phyloP scores from a whole-genome alignment of 2,888 invertebrate genomes.

The Serrognathus titanus region DNA sequence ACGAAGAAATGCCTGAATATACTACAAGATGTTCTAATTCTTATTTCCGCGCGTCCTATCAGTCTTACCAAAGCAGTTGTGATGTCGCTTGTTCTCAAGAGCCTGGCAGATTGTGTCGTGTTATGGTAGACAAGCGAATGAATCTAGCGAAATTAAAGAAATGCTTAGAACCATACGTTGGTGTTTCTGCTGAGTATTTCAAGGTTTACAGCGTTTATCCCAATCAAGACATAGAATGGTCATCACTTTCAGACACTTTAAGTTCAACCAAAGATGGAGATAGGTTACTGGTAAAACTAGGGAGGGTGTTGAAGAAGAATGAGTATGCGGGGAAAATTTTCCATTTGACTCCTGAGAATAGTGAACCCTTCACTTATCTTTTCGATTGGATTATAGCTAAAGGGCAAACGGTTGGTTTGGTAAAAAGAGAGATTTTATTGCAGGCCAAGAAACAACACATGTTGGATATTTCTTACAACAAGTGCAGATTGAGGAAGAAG shows the following conservation, averaged over 20 bases:
- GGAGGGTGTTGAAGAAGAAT: conserved; percentile 61
- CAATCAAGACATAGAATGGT: conserved; percentile 49
- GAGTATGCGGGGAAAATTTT: conserved; percentile 67
- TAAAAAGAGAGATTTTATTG: conserved; percentile 62
- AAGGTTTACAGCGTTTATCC: conserved; percentile 53
- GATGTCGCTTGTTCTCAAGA: conserved; percentile 17
- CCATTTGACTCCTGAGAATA: conserved; percentile 51
- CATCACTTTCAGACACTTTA: conserved; percentile 53
- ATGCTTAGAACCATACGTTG: conserved; percentile 62
- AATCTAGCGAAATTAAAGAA: conserved; percentile 62
- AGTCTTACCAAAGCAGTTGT: conserved; percentile 12
- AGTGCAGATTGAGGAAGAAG: conserved; percentile 67
- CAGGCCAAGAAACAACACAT: conserved; percentile 58
- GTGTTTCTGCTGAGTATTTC: conserved; percentile 65
- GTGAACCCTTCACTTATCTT: conserved; percentile 58
- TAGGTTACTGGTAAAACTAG: conserved; percentile 60
- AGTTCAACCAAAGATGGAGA: conserved; percentile 56
- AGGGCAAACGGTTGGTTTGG: conserved; percentile 60
- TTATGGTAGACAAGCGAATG: conserved; percentile 66
- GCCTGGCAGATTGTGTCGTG: conserved; percentile 48
- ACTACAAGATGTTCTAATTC: conserved; percentile 18
- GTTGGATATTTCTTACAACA: conserved; percentile 60
- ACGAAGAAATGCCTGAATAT: conserved; percentile 27
- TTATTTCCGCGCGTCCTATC: conserved; percentile 24
- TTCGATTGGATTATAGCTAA: conserved; percentile 63